phyloP scores from a whole-genome alignment of 2,797 vertebrate species.

The Megalops cyprinoides region DNA sequence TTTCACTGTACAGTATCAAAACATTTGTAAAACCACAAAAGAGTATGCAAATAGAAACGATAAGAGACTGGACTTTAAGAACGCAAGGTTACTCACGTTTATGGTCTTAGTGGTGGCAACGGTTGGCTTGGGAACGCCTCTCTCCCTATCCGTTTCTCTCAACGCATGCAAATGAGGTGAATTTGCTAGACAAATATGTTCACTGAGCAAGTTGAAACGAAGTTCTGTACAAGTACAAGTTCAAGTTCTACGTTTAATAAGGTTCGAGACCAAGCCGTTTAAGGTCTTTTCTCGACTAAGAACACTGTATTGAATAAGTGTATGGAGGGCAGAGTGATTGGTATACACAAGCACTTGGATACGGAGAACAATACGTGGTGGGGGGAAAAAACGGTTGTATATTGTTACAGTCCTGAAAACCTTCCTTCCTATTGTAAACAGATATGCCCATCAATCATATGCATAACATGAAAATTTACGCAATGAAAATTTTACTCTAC shows the following conservation, averaged over 20 bases:
- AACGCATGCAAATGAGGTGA: not conserved
- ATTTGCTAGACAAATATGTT: not conserved
- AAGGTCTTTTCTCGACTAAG: too few species aligned
- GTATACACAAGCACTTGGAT: not conserved
- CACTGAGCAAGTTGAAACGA: not conserved
- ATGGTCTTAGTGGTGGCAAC: conserved; percentile 60
- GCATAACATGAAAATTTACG: conserved; percentile 9
- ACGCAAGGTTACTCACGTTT: conserved; percentile 29
- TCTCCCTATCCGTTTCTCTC: not conserved
- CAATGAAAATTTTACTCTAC: too few species aligned
- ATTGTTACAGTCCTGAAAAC: not conserved
- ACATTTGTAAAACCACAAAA: not conserved
- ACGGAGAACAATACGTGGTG: not conserved
- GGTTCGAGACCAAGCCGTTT: not conserved
- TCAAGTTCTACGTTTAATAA: not conserved
- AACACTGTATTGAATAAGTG: not conserved
- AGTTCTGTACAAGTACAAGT: not conserved
- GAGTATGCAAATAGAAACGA: too few species aligned
- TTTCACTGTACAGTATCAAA: not conserved
- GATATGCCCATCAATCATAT: not conserved
- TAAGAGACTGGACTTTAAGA: not conserved
- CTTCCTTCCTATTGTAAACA: not conserved
- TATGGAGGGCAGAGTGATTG: not conserved
- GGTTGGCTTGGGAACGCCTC: conserved; percentile 62
- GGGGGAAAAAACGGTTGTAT: not conserved